Evolutionary conservation across 2,888 invertebrate species (phyloP), one percentile per base, ranked within the genome.

Genomic region (Macroteleia sp.): DNA sequence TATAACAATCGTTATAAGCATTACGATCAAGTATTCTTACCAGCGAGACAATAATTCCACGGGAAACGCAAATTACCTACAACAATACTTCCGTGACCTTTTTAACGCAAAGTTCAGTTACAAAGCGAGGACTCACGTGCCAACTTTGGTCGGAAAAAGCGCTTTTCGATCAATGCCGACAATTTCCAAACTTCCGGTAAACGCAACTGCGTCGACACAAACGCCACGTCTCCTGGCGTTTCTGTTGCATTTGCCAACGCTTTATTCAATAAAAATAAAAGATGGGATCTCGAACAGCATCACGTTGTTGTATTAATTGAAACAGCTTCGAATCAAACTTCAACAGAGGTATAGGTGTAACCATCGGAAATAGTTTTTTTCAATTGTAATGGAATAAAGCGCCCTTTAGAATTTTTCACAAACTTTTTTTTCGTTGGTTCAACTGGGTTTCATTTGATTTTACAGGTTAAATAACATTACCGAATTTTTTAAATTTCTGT

Each of bases 21-120:
- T 61, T 64, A 73, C 62, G 39, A 67, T 67, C 46, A 19, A 10
- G 10, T n/a, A 2, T 28, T 41, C 16, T 61, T 57, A 22, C 44
- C 42, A 42, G 12, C 25, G 69, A 54, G 54, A 69, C 76, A 69
- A 57, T 75, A 69, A 69, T 54, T 56, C 69, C 44, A 36, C 14
- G 16, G 44, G 28, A 69, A 76, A 25, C 41, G n/a, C 32, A 30
- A 12, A n/a, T 50, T 50, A 42, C 67, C 3, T 52, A 30, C 28
- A 19, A 19, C 42, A 52, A 19, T 25, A 12, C 16, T 41, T 41
- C 34, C 44, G 22, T 20, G 20, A 2, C 12, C 48, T 66, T 66
- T 62, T 73, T 64, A 34, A 59, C 41, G 32, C 36, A 19, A 20
- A 12, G 44, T n/a, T 62, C 52, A 28, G 44, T 44, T 42, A 39